Evolutionary conservation across 2,113 vertebrate species (phyloP).

Genomic region (Semnornis frantzii): DNA sequence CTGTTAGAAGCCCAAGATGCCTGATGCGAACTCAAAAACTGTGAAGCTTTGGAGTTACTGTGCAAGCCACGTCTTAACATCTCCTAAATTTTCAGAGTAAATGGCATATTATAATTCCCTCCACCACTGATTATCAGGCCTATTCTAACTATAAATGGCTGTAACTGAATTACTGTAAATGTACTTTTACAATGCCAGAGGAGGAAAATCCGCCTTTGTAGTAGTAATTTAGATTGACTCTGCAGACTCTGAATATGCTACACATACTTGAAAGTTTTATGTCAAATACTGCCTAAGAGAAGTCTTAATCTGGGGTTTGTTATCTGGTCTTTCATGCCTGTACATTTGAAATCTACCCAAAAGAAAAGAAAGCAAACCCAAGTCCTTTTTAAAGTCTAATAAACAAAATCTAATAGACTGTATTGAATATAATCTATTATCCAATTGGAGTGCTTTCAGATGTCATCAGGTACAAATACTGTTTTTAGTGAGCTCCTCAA

Average conservation of each 20-base stretch:
- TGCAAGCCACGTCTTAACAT: not conserved
- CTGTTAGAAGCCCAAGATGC: not conserved
- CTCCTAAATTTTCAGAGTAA: not conserved
- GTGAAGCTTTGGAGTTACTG: not conserved
- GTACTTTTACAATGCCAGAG: not conserved
- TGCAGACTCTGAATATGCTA: not conserved
- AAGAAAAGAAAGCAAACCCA: constrained; percentile 8
- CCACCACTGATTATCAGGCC: not conserved
- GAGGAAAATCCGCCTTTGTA: not conserved
- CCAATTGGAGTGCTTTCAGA: not conserved
- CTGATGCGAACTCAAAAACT: not conserved
- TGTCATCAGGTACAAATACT: not conserved
- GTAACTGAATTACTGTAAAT: not conserved
- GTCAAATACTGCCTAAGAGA: not conserved
- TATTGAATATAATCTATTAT: not conserved
- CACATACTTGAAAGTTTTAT: not conserved
- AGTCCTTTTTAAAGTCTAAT: not conserved
- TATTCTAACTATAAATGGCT: not conserved
- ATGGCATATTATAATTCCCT: not conserved
- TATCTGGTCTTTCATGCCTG: not conserved
- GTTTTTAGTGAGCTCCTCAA: not conserved
- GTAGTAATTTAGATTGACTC: not conserved
- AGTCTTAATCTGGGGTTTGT: not conserved
- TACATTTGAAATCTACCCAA: not conserved
- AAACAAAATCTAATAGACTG: no score